Conservation (phyloP, 2,888 invertebrate genomes). For the Cephus spinipes region DNA sequence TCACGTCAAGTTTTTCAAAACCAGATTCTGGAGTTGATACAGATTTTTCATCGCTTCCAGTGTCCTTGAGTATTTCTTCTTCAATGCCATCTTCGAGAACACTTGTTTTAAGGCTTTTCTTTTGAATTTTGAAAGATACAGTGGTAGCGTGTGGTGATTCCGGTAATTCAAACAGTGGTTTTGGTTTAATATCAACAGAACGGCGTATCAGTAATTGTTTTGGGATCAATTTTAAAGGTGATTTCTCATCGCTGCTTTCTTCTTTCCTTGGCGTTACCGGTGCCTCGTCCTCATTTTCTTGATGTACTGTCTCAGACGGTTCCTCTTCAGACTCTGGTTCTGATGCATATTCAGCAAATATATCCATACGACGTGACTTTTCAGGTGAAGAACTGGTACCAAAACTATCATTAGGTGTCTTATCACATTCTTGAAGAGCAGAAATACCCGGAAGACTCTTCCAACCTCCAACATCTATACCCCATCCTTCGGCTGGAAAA, state of each 20-base stretch:
- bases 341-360: slow-evolving; percentile 44
- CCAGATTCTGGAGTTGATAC: neutral
- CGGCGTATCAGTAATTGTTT: slow-evolving; percentile 52
- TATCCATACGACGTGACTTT: slow-evolving; percentile 38
- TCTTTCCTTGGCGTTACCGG: slow-evolving; percentile 25
- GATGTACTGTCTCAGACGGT: slow-evolving; percentile 15
- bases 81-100: slow-evolving; percentile 10
- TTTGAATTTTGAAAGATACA: slow-evolving; percentile 19
- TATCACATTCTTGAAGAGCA: neutral
- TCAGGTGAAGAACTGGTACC: neutral
- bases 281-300: slow-evolving; percentile 11
- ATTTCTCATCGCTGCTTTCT: slow-evolving; percentile 19
- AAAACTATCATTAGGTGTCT: neutral
- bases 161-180: neutral
- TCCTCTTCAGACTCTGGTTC: slow-evolving; percentile 23
- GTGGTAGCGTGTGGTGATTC: slow-evolving; percentile 10
- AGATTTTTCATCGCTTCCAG: neutral
- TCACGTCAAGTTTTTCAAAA: neutral
- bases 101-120: slow-evolving; percentile 7
- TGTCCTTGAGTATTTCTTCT: slow-evolving; percentile 9
- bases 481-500: neutral
- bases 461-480: neutral
- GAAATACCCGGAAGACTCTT: neutral
- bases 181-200: slow-evolving; percentile 10
- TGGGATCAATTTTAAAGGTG: slow-evolving; percentile 51